phyloP scores from a whole-genome alignment of 2,113 vertebrate species.

The Megaceryle torquata region DNA sequence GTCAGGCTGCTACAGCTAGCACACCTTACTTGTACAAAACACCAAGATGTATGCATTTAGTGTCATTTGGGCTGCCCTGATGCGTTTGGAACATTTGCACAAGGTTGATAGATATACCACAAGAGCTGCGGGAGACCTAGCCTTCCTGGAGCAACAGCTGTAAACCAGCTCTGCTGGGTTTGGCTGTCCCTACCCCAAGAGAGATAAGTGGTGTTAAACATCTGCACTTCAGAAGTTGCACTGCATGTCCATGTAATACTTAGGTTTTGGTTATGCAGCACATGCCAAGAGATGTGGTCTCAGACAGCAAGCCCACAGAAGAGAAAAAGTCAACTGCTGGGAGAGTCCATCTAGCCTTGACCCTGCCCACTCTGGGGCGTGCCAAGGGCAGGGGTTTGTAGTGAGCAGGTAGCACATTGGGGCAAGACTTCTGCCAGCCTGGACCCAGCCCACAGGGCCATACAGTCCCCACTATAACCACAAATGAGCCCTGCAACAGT shows the following conservation, averaged over 20 bases:
- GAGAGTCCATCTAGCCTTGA: not conserved
- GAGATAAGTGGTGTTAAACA: not conserved
- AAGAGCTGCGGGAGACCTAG: not conserved
- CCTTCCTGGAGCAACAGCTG: not conserved
- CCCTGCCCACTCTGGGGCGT: not conserved
- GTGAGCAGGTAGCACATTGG: not conserved
- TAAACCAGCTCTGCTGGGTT: not conserved
- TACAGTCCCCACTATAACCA: not conserved
- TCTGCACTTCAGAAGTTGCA: not conserved
- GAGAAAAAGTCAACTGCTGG: not conserved
- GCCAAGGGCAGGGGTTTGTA: fast-evolving
- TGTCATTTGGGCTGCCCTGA: not conserved
- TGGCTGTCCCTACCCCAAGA: not conserved
- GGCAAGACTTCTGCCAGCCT: not conserved
- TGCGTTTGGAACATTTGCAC: not conserved
- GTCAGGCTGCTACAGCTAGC: not conserved
- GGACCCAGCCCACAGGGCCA: fast-evolving
- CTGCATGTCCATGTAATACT: fast-evolving
- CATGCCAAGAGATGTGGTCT: not conserved
- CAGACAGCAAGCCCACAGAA: not conserved
- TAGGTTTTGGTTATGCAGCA: not conserved
- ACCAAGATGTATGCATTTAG: not conserved
- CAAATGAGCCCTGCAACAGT: not conserved
- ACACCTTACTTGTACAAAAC: not conserved
- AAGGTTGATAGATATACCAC: not conserved